Evolutionary conservation across 2,888 invertebrate genomes (phyloP).

Genomic region (Microctonus hyperodae): DNA sequence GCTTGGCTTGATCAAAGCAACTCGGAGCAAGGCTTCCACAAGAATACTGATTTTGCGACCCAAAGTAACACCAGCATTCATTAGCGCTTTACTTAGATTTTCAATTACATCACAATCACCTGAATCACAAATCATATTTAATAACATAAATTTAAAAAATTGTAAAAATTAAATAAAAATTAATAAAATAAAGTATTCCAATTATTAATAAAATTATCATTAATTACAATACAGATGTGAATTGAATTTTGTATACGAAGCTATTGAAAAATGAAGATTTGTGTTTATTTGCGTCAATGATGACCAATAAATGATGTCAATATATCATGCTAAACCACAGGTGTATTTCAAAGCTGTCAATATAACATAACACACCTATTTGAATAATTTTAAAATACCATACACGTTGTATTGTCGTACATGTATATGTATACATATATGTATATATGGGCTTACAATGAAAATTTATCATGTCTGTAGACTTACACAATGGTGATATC

Average conservation of each 20-base stretch:
- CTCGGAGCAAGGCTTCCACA: conserved; percentile 68
- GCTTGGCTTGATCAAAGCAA: conserved; percentile 66
- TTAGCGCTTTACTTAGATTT: conserved; percentile 50
- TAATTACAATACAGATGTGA: conserved; percentile 28
- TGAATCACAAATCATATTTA: conserved; percentile 41
- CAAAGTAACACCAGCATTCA: conserved; percentile 50
- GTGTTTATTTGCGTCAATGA: conserved; percentile 4
- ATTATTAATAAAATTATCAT: conserved; percentile 10
- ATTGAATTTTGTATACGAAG: conserved; percentile 15
- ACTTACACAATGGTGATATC: conserved; percentile 56
- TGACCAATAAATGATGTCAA: not conserved
- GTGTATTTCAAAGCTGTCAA: conserved; percentile 44
- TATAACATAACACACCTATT: conserved; percentile 24
- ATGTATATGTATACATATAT: conserved; percentile 32
- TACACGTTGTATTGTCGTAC: conserved; percentile 20
- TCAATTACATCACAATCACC: conserved; percentile 53
- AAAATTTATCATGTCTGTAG: conserved; percentile 6
- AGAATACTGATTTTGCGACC: conserved; percentile 58
- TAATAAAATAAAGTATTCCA: not conserved
- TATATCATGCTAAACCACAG: conserved; percentile 51
- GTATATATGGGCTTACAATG: conserved; percentile 23
- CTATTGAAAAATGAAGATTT: not conserved
- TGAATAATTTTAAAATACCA: conserved; percentile 20
- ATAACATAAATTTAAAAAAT: too few species aligned
- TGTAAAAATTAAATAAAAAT: not conserved